Evolutionary conservation across 2,888 invertebrate species (phyloP).

Genomic region (Fragum whitleyi): DNA sequence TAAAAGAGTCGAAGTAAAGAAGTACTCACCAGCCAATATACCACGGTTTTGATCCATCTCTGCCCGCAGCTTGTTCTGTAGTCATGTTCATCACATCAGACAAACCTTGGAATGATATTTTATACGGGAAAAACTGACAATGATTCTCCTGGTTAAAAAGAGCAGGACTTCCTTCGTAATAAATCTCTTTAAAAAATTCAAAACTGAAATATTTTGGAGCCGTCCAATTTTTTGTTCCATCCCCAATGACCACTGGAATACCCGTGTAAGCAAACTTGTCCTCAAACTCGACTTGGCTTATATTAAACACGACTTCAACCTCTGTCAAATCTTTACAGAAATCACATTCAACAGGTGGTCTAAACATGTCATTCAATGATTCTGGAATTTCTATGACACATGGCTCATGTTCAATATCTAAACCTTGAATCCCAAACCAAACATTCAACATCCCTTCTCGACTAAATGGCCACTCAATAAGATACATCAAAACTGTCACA

Average conservation of each 20-base stretch:
- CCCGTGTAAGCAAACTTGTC: conserved; percentile 91
- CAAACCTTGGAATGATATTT: conserved; percentile 92
- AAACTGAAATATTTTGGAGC: conserved; percentile 92
- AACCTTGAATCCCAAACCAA: conserved; percentile 68
- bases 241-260: conserved; percentile 93
- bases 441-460: conserved; percentile 58
- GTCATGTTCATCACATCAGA: conserved; percentile 94
- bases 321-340: conserved; percentile 90
- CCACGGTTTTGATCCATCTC: conserved; percentile 89
- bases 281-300: conserved; percentile 90
- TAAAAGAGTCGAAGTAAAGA: too few species aligned
- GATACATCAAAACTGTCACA: conserved; percentile 48
- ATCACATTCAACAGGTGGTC: conserved; percentile 92
- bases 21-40: conserved; percentile 89
- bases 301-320: conserved; percentile 89
- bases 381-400: conserved; percentile 76
- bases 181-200: conserved; percentile 91
- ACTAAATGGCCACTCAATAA: conserved; percentile 74
- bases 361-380: conserved; percentile 86
- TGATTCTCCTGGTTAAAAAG: conserved; percentile 85
- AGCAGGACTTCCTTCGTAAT: conserved; percentile 86
- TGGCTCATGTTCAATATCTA: conserved; percentile 63
- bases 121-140: conserved; percentile 97
- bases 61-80: conserved; percentile 89
- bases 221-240: conserved; percentile 93